Base-by-base conservation (phyloP, 2,797 vertebrate genomes). In the Falco columbarius region DNA sequence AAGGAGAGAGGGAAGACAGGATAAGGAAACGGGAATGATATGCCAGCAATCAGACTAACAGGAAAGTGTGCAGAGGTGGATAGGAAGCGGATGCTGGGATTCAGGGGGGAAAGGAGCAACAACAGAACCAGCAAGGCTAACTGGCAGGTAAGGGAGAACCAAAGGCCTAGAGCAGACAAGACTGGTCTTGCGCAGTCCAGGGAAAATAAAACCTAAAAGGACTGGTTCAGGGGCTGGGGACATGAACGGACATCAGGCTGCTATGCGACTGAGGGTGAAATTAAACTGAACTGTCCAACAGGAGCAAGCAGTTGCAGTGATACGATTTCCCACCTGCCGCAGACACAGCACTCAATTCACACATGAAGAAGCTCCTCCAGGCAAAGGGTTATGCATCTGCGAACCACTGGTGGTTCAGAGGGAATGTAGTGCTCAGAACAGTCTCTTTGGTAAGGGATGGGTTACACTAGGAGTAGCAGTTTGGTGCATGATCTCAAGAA, bases 401-500 rank as follows among this genome's bases (percentile, higher is more conserved):
- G 52, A 73, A 95, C 75, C 58, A 52, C 36, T 24, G 38, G 54
- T 62, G 59, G 36, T 65, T 96, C 79, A 80, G 42, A 66, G 61
- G 40, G 81, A 87, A 83, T 29, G 42, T 7, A 85, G 42, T 7
- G 14, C 67, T 87, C 77, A 71, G 49, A 87, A 67, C 10, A 70
- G 47, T 46, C 52, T 51, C 10, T 58, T 51, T 89, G 52, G 34
- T 62, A 81, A 81, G 54, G 68, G 63, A 44, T 44, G 6, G 22
- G 26, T 81, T 91, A 93, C 52, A 63, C n/a, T 51, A 88, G 9
- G 87, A 85, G 36, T 54, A 87, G 52, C 22, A 40, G 44, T 14
- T 90, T 61, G 81, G 44, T 38, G 79, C 42, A 76, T 26, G 34
- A 75, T 93, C 87, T 96, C 93, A 96, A 96, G 96, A 89, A 94